These are phyloP conservation scores for Paratrypauchen microcephalus DNA, from an alignment of 2,797 vertebrate genomes.

Conservation along the genomic window DNA sequence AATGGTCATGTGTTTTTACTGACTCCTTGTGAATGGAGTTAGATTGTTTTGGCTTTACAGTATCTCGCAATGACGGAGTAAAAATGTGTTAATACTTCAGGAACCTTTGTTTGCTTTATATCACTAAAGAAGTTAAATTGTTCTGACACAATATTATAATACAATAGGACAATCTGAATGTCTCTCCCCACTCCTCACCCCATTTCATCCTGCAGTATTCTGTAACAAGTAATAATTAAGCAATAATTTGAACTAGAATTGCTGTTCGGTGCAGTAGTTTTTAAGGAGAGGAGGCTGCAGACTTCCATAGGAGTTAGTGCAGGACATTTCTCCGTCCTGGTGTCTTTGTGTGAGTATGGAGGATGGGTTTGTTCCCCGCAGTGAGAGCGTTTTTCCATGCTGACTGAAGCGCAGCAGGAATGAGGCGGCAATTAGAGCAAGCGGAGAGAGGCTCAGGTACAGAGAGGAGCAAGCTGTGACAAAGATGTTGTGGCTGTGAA, in stretches of 20 bases:
- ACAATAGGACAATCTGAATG: neutral
- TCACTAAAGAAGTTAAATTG: no score
- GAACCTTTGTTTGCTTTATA: no score
- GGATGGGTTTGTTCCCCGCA: conserved; percentile 58
- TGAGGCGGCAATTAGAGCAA: conserved; percentile 66
- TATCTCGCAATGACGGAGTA: no score
- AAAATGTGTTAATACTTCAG: no score
- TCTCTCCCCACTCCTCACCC: neutral
- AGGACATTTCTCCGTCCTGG: conserved; percentile 31
- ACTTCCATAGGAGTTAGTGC: conserved; percentile 41
- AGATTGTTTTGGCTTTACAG: no score
- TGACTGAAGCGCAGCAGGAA: conserved; percentile 69
- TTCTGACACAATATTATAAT: no score
- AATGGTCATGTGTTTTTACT: neutral
- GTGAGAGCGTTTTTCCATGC: conserved; percentile 65
- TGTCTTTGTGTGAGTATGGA: conserved; percentile 54
- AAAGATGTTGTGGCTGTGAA: conserved; percentile 60
- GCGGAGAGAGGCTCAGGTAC: conserved; percentile 49
- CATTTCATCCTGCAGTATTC: neutral
- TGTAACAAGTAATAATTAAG: neutral
- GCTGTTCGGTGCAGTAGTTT: neutral
- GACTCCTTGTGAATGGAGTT: no score
- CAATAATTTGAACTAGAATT: neutral
- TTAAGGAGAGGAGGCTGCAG: conserved; percentile 15
- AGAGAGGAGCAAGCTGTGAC: conserved; percentile 40